Evolutionary conservation across 2,888 invertebrate genomes (phyloP).

Genomic region (Archaeoteleia sp.): DNA sequence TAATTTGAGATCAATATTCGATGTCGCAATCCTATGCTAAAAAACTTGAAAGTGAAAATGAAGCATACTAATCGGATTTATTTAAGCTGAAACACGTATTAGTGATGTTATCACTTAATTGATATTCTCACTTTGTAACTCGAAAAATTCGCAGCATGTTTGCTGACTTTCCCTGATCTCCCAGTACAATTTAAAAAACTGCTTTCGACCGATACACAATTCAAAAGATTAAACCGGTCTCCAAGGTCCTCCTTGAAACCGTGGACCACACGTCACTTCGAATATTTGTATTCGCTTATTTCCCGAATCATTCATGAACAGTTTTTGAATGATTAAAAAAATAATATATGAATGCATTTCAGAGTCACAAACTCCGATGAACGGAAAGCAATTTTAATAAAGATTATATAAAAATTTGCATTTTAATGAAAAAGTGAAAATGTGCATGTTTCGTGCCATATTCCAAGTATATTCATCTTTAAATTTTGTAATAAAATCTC

Average conservation of each 20-base stretch:
- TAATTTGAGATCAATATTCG: conserved; percentile 6
- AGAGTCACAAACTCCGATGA: too few species aligned
- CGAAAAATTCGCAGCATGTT: conserved; percentile 20
- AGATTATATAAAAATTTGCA: too few species aligned
- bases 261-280: conserved; percentile 24
- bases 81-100: conserved; percentile 12
- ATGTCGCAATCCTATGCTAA: too few species aligned
- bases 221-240: conserved; percentile 52
- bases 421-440: too few species aligned
- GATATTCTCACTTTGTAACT: conserved; percentile 15
- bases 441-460: too few species aligned
- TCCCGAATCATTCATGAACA: conserved; percentile 20
- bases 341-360: background rate
- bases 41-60: conserved; percentile 30
- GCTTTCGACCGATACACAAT: conserved; percentile 45
- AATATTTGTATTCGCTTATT: conserved; percentile 20
- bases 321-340: conserved; percentile 8
- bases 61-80: conserved; percentile 14
- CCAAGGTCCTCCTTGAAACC: conserved; percentile 52
- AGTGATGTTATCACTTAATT: conserved; percentile 13
- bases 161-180: conserved; percentile 44
- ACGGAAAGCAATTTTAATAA: too few species aligned
- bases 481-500: too few species aligned
- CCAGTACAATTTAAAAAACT: conserved; percentile 45
- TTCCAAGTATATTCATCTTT: too few species aligned